These are phyloP conservation scores for Heterocephalus glaber DNA, from an alignment of 2,113 vertebrate species.

Conservation along the genomic window DNA sequence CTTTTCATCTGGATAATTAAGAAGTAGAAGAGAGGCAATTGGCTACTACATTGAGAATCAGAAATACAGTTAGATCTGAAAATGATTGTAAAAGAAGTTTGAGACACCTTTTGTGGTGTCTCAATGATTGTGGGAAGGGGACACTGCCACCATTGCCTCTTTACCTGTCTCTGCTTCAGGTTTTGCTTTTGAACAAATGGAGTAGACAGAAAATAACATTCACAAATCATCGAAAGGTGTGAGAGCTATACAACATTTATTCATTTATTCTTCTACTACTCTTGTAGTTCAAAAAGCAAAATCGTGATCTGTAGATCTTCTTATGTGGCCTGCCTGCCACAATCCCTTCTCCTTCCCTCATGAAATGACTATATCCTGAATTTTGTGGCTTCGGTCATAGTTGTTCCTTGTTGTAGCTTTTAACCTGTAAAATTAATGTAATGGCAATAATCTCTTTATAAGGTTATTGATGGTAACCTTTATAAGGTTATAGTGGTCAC, in stretches of 20 bases:
- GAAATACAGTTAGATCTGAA: neutral
- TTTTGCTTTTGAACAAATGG: neutral
- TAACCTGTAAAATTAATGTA: neutral
- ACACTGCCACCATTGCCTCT: neutral
- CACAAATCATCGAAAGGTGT: neutral
- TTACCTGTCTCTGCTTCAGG: neutral
- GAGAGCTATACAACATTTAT: neutral
- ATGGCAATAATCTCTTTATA: neutral
- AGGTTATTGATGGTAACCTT: neutral
- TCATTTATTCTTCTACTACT: neutral
- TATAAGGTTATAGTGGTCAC: neutral
- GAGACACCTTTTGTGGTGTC: neutral
- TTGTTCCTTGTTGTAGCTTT: neutral
- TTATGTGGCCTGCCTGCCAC: fast-evolving
- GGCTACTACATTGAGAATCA: neutral
- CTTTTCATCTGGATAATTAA: neutral
- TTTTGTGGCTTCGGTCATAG: neutral
- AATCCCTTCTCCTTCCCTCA: neutral
- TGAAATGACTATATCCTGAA: neutral
- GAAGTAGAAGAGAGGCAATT: neutral
- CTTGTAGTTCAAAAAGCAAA: neutral
- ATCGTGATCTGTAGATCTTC: neutral
- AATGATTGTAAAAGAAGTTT: neutral
- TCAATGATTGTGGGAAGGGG: too few species aligned
- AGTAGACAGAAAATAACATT: neutral